Base-by-base conservation (phyloP, 53 echinoderm and acorn worm species). In the Mesocentrotus franciscanus region DNA sequence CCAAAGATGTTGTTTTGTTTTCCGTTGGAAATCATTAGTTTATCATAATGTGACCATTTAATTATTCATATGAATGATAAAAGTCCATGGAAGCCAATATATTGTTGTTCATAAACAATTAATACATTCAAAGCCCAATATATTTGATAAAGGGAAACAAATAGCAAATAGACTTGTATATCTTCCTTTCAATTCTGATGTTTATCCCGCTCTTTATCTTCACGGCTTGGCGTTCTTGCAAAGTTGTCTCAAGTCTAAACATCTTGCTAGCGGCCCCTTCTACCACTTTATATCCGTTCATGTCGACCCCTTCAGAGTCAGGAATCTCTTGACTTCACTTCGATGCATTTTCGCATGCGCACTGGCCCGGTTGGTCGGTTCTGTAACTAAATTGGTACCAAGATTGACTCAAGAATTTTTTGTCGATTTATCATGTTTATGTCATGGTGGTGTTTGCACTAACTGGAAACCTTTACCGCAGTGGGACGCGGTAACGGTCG, bases 231-330 rank as follows among this genome's bases (percentile, higher is more conserved):
- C 20, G 9, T 20, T 18, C 49, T 18, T 84, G 49, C 84, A 49
- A 15, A 42, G 12, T 15, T 84, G 49, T 49, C 84, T 84, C 49
- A 18, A 17, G 49, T 15, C 84, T 42, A 1, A 84, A 84, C 22
- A 22, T 84, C 49, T 39, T 84, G 3, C 55, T 49, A 6, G 49
- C 36, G 5, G 84, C 84, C 84, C 84, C 84, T 55, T 42, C 84
- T 49, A 84, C 49, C 84, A 49, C 55, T 84, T 27, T 49, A 20
- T 84, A 42, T 49, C 84, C 49, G 84, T 84, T 49, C 55, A 84
- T 39, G 84, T 84, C 49, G 84, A 84, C 84, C 84, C 84, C 84
- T 84, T 39, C 8, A 18, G 84, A 84, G 55, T 84, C 36, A 36
- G 22, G 49, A 84, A 84, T 8, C 84, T 84, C 55, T 18, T 84